Percentiles rank a stretch among this genome's conserved stretches.
Conservation (phyloP, 2,113 vertebrate species). For the Bombycilla garrulus region DNA sequence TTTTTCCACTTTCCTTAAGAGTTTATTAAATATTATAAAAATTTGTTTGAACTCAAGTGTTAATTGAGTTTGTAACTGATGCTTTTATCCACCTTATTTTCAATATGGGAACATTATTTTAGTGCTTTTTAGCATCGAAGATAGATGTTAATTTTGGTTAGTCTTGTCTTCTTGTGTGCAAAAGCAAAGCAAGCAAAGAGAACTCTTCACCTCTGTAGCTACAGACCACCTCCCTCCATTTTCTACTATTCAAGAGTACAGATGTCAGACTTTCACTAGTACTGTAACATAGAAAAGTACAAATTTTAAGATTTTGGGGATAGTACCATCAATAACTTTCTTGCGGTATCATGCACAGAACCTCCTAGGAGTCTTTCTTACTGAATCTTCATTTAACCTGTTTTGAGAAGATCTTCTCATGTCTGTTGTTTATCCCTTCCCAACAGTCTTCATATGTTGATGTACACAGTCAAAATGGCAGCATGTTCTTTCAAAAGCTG, state of each 20-base stretch:
- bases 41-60: not conserved
- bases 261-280: not conserved
- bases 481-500: not conserved
- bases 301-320: not conserved
- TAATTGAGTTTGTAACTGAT: not conserved
- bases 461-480: not conserved
- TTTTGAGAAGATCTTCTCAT: not conserved
- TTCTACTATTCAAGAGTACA: not conserved
- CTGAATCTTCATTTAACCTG: not conserved
- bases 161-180: not conserved
- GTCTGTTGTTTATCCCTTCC: not conserved
- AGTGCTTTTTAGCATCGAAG: not conserved
- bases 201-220: not conserved
- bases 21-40: not conserved
- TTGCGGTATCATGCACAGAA: not conserved
- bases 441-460: not conserved
- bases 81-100: not conserved
- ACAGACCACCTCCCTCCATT: not conserved
- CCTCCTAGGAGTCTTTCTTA: fast-evolving
- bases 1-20: not conserved
- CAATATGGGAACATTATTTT: not conserved
- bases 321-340: not conserved
- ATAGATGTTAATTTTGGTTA: not conserved
- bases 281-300: not conserved
- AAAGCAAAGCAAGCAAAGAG: not conserved